A percentile compares a stretch with the other conserved stretches of the same genome.
These are phyloP conservation scores for Geococcyx californianus DNA, from an alignment of 2,113 vertebrate genomes.

Conservation along the genomic window DNA sequence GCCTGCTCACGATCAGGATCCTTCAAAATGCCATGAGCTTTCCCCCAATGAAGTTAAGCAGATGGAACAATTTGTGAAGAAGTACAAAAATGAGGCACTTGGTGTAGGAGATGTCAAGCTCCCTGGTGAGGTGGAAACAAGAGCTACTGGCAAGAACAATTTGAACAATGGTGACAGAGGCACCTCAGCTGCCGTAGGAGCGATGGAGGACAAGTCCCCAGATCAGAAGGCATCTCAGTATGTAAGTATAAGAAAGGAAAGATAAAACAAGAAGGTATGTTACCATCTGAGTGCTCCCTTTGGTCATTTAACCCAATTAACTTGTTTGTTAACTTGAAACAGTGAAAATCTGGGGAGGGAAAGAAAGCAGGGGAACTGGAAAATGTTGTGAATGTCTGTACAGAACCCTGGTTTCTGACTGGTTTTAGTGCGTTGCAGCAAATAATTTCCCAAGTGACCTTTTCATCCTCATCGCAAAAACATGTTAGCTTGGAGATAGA, in stretches of 20 bases:
- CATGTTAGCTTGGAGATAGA: background rate
- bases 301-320: background rate
- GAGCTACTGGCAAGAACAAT: conserved; percentile 21
- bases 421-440: background rate
- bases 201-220: conserved; percentile 61
- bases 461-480: background rate
- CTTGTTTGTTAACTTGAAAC: background rate
- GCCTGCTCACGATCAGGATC: conserved; percentile 97
- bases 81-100: conserved; percentile 93
- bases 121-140: conserved; percentile 81
- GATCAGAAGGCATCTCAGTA: conserved; percentile 73
- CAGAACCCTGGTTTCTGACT: background rate
- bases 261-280: background rate
- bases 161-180: conserved; percentile 63
- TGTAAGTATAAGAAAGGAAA: conserved; percentile 78
- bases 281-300: background rate
- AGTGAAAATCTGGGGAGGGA: background rate
- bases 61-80: conserved; percentile 96
- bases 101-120: conserved; percentile 91
- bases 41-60: conserved; percentile 90
- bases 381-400: background rate
- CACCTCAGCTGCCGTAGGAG: conserved; percentile 71
- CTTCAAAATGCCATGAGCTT: conserved; percentile 92
- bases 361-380: background rate
- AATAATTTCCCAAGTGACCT: background rate